These are phyloP conservation scores for Heterodera carotae DNA, from an alignment of 1,140 invertebrate genomes.

Conservation along the genomic window DNA sequence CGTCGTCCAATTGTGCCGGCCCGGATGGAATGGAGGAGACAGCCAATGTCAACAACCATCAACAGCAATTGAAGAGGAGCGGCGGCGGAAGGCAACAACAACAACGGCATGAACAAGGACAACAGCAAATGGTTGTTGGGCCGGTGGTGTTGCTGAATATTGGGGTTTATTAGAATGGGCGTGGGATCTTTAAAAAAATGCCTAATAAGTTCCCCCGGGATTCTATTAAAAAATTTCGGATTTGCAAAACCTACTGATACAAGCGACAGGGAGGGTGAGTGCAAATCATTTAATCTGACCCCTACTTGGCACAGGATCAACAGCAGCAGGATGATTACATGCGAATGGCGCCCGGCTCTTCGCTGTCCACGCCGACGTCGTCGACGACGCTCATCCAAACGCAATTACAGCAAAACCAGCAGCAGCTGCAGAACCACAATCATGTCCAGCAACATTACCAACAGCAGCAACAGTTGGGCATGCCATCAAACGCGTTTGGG, in stretches of 20 bases:
- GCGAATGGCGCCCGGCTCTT: background rate
- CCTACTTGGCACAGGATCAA: no score
- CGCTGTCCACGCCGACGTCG: background rate
- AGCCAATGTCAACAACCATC: no score
- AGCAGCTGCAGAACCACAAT: conserved; percentile 29
- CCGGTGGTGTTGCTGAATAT: no score
- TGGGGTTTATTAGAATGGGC: background rate
- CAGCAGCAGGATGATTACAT: no score
- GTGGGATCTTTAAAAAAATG: background rate
- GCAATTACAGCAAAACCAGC: conserved; percentile 36
- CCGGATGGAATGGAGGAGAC: no score
- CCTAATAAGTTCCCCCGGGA: background rate
- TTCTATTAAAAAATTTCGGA: no score
- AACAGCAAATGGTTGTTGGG: no score
- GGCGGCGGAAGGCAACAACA: conserved; percentile 3
- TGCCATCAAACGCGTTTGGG: conserved; percentile 26
- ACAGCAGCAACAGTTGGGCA: conserved; percentile 41
- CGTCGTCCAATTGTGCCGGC: background rate
- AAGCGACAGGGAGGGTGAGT: no score
- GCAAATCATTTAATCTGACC: no score
- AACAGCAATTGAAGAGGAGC: background rate
- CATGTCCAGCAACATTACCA: conserved; percentile 23
- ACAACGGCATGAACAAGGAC: background rate
- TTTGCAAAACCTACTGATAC: no score
- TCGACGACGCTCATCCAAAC: conserved; percentile 15